phyloP scores from a whole-genome alignment of 2,888 invertebrate species.

The Drosophila helvetica region DNA sequence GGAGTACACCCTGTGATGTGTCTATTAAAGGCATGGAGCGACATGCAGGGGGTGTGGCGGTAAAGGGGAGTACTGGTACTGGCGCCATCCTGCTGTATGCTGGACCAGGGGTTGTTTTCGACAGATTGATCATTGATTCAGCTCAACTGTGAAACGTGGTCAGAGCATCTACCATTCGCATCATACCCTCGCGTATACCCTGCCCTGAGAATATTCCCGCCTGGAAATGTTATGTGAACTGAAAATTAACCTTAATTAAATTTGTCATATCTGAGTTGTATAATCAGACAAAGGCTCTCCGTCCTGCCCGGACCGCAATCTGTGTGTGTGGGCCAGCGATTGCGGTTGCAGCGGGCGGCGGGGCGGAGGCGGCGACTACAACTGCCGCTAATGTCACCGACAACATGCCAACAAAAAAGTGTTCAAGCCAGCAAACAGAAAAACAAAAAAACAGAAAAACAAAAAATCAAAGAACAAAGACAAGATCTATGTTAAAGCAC shows the following conservation, averaged over 20 bases:
- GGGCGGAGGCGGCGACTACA: slow-evolving; percentile 4
- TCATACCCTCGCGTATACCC: slow-evolving; percentile 2
- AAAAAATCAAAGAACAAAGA: slow-evolving; percentile 43
- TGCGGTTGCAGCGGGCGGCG: slow-evolving; percentile 4
- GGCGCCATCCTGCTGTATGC: not conserved
- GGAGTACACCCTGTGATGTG: slow-evolving; percentile 23
- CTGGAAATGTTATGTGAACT: slow-evolving; percentile 34
- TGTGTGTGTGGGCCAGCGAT: slow-evolving; percentile 13
- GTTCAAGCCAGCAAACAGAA: slow-evolving; percentile 36
- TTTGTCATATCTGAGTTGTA: slow-evolving; percentile 67
- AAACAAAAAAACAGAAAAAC: slow-evolving; percentile 13
- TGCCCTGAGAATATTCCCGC: not conserved
- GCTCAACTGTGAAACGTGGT: not conserved
- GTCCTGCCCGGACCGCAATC: not conserved
- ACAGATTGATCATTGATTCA: not conserved
- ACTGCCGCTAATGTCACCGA: slow-evolving; percentile 64
- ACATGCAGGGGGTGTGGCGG: slow-evolving; percentile 11
- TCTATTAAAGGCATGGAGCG: not conserved
- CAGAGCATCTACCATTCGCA: not conserved
- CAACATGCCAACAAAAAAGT: slow-evolving; percentile 66
- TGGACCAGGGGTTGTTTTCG: too few relatives aligned
- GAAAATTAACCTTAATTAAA: slow-evolving; percentile 73
- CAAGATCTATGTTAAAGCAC: slow-evolving; percentile 70
- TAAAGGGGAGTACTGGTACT: too few relatives aligned
- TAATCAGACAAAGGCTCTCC: slow-evolving; percentile 56